These are phyloP conservation scores for Drosophila cognata DNA, from an alignment of 2,888 invertebrate genomes.

Conservation along the genomic window DNA sequence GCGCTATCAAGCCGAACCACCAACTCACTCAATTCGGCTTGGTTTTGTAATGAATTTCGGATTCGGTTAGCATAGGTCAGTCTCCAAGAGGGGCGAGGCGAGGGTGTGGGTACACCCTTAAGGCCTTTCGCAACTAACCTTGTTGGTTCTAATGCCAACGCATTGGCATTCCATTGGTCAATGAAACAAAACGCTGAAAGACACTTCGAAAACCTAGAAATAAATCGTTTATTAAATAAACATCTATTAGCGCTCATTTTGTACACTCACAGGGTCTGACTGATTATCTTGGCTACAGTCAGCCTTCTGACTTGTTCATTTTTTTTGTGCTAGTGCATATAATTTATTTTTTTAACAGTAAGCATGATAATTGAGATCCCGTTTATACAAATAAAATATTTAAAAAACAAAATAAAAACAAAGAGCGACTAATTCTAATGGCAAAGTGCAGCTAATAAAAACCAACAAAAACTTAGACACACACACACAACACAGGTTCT, in stretches of 20 bases:
- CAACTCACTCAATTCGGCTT: conserved; percentile 31
- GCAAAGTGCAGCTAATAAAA: conserved; percentile 36
- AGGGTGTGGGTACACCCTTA: conserved; percentile 37
- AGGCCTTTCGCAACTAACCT: conserved; percentile 59
- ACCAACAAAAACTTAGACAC: conserved; percentile 1
- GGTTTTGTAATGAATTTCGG: conserved; percentile 72
- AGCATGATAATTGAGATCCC: neutral
- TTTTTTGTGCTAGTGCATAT: conserved; percentile 14
- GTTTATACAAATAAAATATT: neutral
- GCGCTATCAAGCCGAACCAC: conserved; percentile 52
- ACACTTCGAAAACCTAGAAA: conserved; percentile 45
- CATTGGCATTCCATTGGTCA: conserved; percentile 56
- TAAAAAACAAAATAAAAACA: neutral
- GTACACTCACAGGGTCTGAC: conserved; percentile 49
- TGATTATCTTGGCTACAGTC: conserved; percentile 23
- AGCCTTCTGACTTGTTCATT: conserved; percentile 41
- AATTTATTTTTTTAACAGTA: conserved; percentile 6
- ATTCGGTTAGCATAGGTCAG: conserved; percentile 77
- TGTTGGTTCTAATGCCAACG: conserved; percentile 69
- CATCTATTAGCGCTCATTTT: conserved; percentile 52
- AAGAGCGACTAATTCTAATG: conserved; percentile 31
- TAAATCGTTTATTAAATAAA: conserved; percentile 50
- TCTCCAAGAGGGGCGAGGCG: conserved; percentile 11
- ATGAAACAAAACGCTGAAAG: conserved; percentile 6
- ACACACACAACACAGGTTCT: conserved; percentile 20